Evolutionary conservation across 2,888 invertebrate species (phyloP).

Genomic region (Epirrhoe alternata): DNA sequence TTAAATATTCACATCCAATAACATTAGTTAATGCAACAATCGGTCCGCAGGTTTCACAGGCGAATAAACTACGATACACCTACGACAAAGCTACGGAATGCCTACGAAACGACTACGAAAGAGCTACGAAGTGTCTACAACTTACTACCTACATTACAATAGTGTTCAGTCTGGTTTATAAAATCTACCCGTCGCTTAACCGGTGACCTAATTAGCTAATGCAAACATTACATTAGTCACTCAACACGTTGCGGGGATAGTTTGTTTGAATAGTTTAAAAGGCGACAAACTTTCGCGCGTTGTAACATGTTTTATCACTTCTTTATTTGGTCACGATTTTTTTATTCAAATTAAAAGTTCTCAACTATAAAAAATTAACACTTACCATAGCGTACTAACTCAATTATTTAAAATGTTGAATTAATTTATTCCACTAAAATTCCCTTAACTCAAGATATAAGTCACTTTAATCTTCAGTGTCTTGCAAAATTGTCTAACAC

Average conservation of each 20-base stretch:
- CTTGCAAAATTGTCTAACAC: constrained; percentile 29
- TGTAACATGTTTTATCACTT: background rate
- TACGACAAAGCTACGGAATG: constrained; percentile 15
- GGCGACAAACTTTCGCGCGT: constrained; percentile 12
- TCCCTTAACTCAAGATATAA: background rate
- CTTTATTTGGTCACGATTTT: background rate
- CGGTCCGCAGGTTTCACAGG: constrained; percentile 13
- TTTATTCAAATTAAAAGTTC: background rate
- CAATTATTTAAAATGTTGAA: constrained; percentile 20
- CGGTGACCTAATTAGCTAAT: constrained; percentile 19
- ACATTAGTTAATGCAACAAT: background rate
- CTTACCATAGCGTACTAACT: constrained; percentile 41
- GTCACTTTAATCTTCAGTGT: constrained; percentile 32
- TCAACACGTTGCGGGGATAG: constrained; percentile 9
- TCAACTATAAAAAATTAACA: constrained; percentile 2
- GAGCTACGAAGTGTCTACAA: background rate
- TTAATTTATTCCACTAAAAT: constrained; percentile 11
- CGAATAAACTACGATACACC: constrained; percentile 2
- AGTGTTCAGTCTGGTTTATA: background rate
- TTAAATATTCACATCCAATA: background rate
- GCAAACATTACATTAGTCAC: constrained; percentile 21
- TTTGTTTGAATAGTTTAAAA: constrained; percentile 12
- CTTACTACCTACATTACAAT: background rate
- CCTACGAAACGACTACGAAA: constrained; percentile 5
- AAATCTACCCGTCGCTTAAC: constrained; percentile 6